Evolutionary conservation across 2,113 vertebrate genomes (phyloP).

Genomic region (Podocnemis expansa): DNA sequence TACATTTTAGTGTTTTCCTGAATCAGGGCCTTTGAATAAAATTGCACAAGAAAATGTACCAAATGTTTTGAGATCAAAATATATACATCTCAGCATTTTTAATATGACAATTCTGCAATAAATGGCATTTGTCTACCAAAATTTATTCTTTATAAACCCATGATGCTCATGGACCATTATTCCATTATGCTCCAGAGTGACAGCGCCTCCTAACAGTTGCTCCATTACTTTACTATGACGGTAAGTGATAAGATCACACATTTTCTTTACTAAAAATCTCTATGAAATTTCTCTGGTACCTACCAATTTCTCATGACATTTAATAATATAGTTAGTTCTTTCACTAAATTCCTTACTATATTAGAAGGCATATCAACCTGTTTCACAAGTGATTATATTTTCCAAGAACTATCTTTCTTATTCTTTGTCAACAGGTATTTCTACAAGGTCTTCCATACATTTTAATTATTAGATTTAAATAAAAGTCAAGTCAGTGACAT

Average conservation of each 20-base stretch:
- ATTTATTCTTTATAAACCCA: not conserved
- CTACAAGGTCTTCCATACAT: not conserved
- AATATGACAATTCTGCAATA: not conserved
- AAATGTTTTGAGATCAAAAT: not conserved
- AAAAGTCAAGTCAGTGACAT: not conserved
- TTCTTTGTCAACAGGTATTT: not conserved
- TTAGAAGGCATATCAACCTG: not conserved
- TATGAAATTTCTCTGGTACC: not conserved
- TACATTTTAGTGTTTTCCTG: not conserved
- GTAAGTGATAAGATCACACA: not conserved
- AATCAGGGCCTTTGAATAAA: not conserved
- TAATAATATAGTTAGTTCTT: not conserved
- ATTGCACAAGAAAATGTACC: not conserved
- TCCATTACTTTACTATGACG: not conserved
- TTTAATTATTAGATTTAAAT: not conserved
- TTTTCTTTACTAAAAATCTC: not conserved
- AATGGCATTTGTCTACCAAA: not conserved
- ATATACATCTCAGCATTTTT: not conserved
- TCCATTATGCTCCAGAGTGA: not conserved
- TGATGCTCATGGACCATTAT: not conserved
- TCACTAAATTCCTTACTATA: not conserved
- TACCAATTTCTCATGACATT: not conserved
- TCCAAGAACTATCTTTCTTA: not conserved
- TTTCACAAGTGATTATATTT: not conserved
- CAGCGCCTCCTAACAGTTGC: not conserved